phyloP scores from a whole-genome alignment of 2,113 vertebrate genomes.

The Thunnus maccoyii region DNA sequence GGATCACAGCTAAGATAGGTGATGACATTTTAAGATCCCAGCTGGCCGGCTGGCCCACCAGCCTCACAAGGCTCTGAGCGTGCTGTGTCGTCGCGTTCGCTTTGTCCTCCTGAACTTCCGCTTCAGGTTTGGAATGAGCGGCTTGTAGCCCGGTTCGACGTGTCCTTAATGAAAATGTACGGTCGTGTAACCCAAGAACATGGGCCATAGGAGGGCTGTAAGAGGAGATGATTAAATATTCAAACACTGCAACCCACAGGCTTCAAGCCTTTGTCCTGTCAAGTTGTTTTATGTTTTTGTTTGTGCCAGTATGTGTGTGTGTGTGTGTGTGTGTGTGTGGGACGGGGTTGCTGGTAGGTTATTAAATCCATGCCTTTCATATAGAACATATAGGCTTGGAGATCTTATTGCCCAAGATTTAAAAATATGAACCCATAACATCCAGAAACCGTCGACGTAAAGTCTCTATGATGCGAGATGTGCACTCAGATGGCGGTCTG shows the following conservation, averaged over 20 bases:
- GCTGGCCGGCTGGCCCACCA: slow-evolving; percentile 1
- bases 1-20: slow-evolving; percentile 43
- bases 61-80: neutral
- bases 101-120: slow-evolving; percentile 3
- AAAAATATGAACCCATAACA: neutral
- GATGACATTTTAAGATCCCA: slow-evolving; percentile 29
- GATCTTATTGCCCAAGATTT: slow-evolving; percentile 55
- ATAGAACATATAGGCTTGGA: slow-evolving; percentile 1
- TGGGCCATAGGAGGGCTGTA: slow-evolving; percentile 20
- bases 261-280: slow-evolving; percentile 47
- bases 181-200: slow-evolving; percentile 57
- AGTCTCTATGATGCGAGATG: slow-evolving; percentile 13
- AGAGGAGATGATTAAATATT: slow-evolving; percentile 70
- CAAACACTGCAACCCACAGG: slow-evolving; percentile 45
- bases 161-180: slow-evolving; percentile 51
- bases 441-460: neutral
- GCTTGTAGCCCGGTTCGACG: slow-evolving; percentile 19
- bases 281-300: slow-evolving; percentile 5
- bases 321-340: too few relatives aligned
- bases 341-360: slow-evolving; percentile 41
- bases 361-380: slow-evolving; percentile 43
- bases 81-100: neutral
- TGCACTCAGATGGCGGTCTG: neutral
- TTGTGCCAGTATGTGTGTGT: slow-evolving; percentile 21
- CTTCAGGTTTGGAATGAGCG: slow-evolving; percentile 12